A percentile compares a stretch with the other conserved stretches of the same genome.
phyloP scores from a whole-genome alignment of 1,140 invertebrate genomes.

The Dreissena polymorpha region DNA sequence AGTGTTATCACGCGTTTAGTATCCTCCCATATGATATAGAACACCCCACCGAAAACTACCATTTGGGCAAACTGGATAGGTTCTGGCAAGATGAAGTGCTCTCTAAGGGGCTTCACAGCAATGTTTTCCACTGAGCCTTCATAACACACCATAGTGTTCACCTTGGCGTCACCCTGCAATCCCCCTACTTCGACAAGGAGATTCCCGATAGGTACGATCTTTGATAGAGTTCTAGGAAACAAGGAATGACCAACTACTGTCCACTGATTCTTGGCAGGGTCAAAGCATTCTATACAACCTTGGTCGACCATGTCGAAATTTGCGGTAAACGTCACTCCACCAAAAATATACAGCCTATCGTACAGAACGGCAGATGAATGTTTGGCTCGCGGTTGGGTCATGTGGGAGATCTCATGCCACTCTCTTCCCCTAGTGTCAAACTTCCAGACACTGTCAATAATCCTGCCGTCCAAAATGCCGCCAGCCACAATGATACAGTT shows the following conservation, averaged over 20 bases:
- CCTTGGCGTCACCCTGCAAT: constrained; percentile 68
- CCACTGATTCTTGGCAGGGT: constrained; percentile 71
- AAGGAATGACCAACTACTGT: constrained; percentile 70
- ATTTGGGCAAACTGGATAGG: constrained; percentile 75
- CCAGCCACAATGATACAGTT: constrained; percentile 77
- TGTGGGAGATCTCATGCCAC: constrained; percentile 69
- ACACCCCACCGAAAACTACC: constrained; percentile 72
- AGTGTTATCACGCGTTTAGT: constrained; percentile 76
- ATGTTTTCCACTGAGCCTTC: constrained; percentile 60
- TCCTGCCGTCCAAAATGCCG: constrained; percentile 74
- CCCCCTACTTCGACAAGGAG: constrained; percentile 77
- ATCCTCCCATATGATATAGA: constrained; percentile 79
- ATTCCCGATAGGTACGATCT: constrained; percentile 71
- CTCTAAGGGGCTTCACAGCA: constrained; percentile 68
- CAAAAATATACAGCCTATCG: constrained; percentile 74
- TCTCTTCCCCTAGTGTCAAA: constrained; percentile 72
- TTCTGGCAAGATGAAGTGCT: constrained; percentile 76
- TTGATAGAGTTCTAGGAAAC: constrained; percentile 73
- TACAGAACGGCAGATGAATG: constrained; percentile 74
- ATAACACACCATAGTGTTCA: constrained; percentile 77
- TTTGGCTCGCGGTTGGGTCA: constrained; percentile 73
- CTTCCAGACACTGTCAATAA: constrained; percentile 74
- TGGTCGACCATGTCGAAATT: constrained; percentile 66
- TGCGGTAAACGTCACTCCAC: constrained; percentile 71
- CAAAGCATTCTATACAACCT: constrained; percentile 76